Evolutionary conservation across 2,797 vertebrate genomes (phyloP).

Genomic region (Gila robusta): DNA sequence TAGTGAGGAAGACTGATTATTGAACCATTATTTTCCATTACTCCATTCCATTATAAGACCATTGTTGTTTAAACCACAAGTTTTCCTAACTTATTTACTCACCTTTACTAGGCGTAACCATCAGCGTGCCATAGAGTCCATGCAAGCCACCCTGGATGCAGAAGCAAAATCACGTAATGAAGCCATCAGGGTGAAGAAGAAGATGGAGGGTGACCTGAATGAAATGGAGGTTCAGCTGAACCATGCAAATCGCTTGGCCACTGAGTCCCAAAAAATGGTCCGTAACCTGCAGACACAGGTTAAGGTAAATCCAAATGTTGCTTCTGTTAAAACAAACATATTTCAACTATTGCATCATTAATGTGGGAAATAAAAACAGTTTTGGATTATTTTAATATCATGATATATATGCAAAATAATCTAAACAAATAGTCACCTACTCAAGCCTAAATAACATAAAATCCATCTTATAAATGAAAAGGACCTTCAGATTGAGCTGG

Average conservation of each 20-base stretch:
- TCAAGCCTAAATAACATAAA: not conserved
- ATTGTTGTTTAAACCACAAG: not conserved
- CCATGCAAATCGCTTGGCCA: constrained; percentile 87
- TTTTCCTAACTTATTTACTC: not conserved
- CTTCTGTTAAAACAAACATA: not conserved
- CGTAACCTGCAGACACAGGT: constrained; percentile 89
- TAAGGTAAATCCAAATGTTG: constrained; percentile 80
- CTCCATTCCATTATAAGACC: not conserved
- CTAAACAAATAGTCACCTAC: not conserved
- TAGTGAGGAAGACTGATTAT: not conserved
- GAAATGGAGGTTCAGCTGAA: constrained; percentile 94
- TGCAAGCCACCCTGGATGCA: constrained; percentile 89
- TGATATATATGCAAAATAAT: not conserved
- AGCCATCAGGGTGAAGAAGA: constrained; percentile 89
- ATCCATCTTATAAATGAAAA: constrained; percentile 58
- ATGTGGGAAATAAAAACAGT: not conserved
- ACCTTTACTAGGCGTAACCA: constrained; percentile 84
- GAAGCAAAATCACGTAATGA: constrained; percentile 91
- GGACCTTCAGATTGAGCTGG: constrained; percentile 89
- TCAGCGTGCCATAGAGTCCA: constrained; percentile 89
- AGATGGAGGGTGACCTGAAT: constrained; percentile 94
- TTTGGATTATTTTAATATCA: not conserved
- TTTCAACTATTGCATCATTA: not conserved
- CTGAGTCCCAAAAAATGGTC: constrained; percentile 86
- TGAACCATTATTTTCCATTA: not conserved